Evolutionary conservation across 2,797 vertebrate species (phyloP).

Genomic region (Nasua narica): DNA sequence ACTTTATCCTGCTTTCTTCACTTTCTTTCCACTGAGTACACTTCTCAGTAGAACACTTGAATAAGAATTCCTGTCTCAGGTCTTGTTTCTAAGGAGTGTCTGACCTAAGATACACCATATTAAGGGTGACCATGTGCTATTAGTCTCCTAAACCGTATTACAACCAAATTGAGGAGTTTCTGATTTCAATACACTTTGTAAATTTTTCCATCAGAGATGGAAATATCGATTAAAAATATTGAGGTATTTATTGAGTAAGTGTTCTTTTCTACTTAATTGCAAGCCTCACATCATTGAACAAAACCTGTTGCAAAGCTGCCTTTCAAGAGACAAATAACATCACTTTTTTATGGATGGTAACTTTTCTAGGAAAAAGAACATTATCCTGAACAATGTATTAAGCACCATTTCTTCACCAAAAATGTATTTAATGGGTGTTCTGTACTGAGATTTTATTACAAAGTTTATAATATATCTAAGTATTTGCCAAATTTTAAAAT

Average conservation of each 20-base stretch:
- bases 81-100: not conserved
- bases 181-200: not conserved
- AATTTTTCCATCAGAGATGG: not conserved
- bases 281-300: not conserved
- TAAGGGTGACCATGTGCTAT: not conserved
- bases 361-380: not conserved
- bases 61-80: not conserved
- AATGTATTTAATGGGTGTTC: not conserved
- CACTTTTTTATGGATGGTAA: not conserved
- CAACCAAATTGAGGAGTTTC: not conserved
- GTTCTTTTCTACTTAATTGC: not conserved
- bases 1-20: not conserved
- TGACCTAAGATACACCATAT: not conserved
- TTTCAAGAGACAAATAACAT: not conserved
- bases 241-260: not conserved
- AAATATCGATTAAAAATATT: not conserved
- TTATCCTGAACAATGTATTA: not conserved
- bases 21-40: not conserved
- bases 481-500: slow-evolving; percentile 10
- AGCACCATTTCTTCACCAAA: not conserved
- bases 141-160: not conserved
- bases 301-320: not conserved
- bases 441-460: not conserved
- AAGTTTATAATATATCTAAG: slow-evolving; percentile 1
- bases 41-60: not conserved